Evolutionary conservation across 2,888 invertebrate genomes (phyloP).

Genomic region (Thymelicus sylvestris): DNA sequence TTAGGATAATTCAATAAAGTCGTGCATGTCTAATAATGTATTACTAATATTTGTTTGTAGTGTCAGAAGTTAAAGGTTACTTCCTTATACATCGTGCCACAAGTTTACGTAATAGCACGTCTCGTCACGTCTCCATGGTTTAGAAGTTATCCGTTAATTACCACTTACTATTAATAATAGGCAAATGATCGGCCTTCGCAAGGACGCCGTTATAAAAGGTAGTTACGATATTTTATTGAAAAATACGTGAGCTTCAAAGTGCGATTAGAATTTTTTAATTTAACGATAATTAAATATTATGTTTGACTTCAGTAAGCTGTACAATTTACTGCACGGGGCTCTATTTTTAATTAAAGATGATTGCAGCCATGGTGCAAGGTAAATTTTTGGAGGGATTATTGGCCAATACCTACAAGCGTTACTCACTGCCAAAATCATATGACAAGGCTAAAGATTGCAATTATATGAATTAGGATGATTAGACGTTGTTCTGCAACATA

Average conservation of each 20-base stretch:
- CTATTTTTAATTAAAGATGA: background rate
- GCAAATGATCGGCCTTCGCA: slow-evolving; percentile 73
- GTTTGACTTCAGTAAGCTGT: background rate
- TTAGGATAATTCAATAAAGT: slow-evolving; percentile 53
- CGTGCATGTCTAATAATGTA: slow-evolving; percentile 74
- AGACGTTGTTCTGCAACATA: too few species aligned
- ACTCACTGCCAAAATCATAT: too few species aligned
- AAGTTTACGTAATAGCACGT: slow-evolving; percentile 68
- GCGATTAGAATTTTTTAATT: slow-evolving; percentile 2
- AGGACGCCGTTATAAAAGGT: slow-evolving; percentile 65
- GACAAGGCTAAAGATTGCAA: too few species aligned
- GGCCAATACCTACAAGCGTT: too few species aligned
- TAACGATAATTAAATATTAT: background rate
- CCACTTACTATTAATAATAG: slow-evolving; percentile 56
- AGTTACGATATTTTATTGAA: slow-evolving; percentile 54
- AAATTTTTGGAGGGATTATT: too few species aligned
- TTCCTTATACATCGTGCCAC: slow-evolving; percentile 71
- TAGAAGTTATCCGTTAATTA: slow-evolving; percentile 59
- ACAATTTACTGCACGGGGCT: too few species aligned
- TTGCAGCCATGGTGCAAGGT: too few species aligned
- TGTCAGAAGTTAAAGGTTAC: slow-evolving; percentile 78
- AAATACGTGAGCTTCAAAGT: slow-evolving; percentile 46
- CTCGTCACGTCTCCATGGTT: slow-evolving; percentile 61
- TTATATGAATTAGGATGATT: too few species aligned
- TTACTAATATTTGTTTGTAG: slow-evolving; percentile 74